Conservation (phyloP, 2,888 invertebrate species). For the Phoenoteleia sp. region DNA sequence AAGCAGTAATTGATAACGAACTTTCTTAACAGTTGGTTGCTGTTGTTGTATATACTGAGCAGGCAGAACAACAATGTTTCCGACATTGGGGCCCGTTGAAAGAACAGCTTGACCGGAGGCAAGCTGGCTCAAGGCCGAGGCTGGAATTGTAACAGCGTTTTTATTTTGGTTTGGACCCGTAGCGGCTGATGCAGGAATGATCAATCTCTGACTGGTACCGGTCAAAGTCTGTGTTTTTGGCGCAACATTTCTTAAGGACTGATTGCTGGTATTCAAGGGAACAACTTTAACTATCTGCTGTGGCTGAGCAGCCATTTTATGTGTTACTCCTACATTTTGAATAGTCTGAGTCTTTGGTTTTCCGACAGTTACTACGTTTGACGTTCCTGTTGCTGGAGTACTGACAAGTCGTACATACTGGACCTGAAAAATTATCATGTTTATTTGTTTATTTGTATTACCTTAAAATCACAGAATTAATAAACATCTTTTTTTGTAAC, state of each 20-base stretch:
- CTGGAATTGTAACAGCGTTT: constrained; percentile 84
- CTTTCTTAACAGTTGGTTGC: constrained; percentile 68
- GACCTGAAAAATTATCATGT: constrained; percentile 84
- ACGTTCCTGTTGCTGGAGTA: constrained; percentile 86
- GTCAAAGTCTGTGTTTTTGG: constrained; percentile 84
- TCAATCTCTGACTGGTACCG: constrained; percentile 84
- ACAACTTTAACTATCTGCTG: constrained; percentile 85
- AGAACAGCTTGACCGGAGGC: constrained; percentile 85
- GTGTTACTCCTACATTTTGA: constrained; percentile 83
- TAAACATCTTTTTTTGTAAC: too few relatives aligned
- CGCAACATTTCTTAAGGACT: constrained; percentile 84
- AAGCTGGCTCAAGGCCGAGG: constrained; percentile 86
- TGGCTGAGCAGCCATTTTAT: constrained; percentile 83
- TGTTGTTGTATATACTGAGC: constrained; percentile 88
- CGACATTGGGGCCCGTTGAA: constrained; percentile 84
- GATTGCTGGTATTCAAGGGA: constrained; percentile 82
- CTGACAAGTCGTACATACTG: constrained; percentile 92
- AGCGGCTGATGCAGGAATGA: constrained; percentile 85
- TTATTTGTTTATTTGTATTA: too few relatives aligned
- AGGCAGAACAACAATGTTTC: constrained; percentile 88
- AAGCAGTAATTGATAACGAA: constrained; percentile 15
- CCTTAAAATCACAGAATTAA: too few relatives aligned
- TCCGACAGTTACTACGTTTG: constrained; percentile 84
- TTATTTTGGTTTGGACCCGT: constrained; percentile 82
- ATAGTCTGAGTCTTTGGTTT: constrained; percentile 83